These are phyloP conservation scores for Cliona cf. orientalis DNA, from an alignment of 37 sponge, comb jelly and placozoan species.

Conservation along the genomic window DNA sequence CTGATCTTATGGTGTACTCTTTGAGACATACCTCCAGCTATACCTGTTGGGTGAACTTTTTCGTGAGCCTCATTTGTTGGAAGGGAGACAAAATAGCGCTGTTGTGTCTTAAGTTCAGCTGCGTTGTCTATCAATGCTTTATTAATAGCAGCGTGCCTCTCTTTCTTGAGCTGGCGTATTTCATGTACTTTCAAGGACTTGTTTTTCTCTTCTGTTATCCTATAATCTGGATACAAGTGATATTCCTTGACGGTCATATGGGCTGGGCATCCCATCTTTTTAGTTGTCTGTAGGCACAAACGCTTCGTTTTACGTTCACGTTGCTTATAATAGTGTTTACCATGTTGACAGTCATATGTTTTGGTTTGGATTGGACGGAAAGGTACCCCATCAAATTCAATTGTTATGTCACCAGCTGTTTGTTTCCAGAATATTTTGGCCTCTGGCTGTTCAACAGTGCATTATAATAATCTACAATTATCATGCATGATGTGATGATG, in stretches of 20 bases:
- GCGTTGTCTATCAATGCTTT: neutral
- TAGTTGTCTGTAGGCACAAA: neutral
- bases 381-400: neutral
- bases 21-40: constrained; percentile 16
- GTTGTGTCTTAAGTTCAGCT: neutral
- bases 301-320: neutral
- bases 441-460: too few relatives aligned
- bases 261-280: neutral
- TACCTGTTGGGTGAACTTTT: constrained; percentile 15
- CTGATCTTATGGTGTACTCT: constrained; percentile 14
- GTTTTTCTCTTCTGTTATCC: neutral
- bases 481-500: too few relatives aligned
- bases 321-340: neutral
- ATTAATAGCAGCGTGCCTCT: neutral
- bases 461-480: too few relatives aligned
- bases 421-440: too few relatives aligned
- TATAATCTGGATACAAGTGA: constrained; percentile 3
- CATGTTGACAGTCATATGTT: constrained; percentile 5
- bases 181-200: neutral
- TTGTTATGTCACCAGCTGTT: neutral
- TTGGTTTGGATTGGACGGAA: neutral
- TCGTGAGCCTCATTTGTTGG: constrained; percentile 37
- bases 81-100: constrained; percentile 17
- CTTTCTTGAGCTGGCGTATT: neutral
- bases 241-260: neutral